These are phyloP conservation scores for Champsocephalus esox DNA, from an alignment of 2,797 vertebrate genomes.

Conservation along the genomic window DNA sequence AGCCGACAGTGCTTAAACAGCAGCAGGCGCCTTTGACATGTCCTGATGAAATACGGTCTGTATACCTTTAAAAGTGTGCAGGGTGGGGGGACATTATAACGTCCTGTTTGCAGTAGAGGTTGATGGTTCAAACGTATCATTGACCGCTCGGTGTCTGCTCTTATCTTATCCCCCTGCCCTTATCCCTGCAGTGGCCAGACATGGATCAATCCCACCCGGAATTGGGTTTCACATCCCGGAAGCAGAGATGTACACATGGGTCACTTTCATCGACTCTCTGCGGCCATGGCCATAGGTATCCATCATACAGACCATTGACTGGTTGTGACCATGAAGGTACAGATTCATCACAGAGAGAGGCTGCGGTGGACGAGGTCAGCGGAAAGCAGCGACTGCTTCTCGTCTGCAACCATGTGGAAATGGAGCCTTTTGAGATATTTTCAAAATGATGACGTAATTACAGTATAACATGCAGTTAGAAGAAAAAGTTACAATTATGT, in stretches of 20 bases:
- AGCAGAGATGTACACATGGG: constrained; percentile 76
- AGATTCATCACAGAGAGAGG: constrained; percentile 59
- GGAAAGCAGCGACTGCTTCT: constrained; percentile 33
- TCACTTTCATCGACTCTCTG: constrained; percentile 75
- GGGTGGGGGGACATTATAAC: constrained; percentile 15
- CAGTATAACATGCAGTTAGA: not conserved
- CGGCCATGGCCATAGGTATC: constrained; percentile 68
- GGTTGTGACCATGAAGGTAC: constrained; percentile 69
- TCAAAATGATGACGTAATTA: constrained; percentile 34
- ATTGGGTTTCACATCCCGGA: constrained; percentile 83
- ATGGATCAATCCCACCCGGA: constrained; percentile 81
- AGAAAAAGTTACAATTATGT: not conserved
- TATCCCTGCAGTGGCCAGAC: constrained; percentile 74
- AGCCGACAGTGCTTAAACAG: constrained; percentile 18
- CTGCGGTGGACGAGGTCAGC: constrained; percentile 54
- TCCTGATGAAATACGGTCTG: constrained; percentile 38
- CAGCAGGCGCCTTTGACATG: constrained; percentile 14
- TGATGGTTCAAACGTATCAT: constrained; percentile 76
- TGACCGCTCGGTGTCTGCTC: constrained; percentile 73
- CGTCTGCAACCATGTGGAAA: constrained; percentile 41
- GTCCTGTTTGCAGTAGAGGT: constrained; percentile 69
- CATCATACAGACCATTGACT: constrained; percentile 67
- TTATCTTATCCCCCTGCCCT: constrained; percentile 76
- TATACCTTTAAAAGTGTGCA: constrained; percentile 56
- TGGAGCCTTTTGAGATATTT: constrained; percentile 37